A percentile compares a stretch with the other conserved stretches of the same genome.
Evolutionary conservation across 1,140 invertebrate species (phyloP).

Genomic region (Globodera ellingtonae): DNA sequence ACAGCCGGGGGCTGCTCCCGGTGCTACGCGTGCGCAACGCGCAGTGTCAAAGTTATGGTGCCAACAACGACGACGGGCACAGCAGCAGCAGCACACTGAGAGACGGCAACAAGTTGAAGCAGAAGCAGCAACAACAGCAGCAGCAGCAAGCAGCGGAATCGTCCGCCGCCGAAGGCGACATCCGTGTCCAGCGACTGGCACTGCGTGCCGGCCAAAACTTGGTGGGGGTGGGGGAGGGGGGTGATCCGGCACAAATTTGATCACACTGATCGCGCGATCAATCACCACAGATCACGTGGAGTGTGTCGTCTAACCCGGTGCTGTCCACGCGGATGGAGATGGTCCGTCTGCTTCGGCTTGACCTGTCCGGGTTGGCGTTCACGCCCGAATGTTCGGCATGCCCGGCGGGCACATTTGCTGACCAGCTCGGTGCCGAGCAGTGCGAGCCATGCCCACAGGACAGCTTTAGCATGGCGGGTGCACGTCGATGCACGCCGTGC

Average conservation of each 20-base stretch:
- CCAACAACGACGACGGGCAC: not conserved
- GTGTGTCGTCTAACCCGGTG: constrained; percentile 51
- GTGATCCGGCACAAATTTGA: not conserved
- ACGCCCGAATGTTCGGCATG: constrained; percentile 72
- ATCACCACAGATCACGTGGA: constrained; percentile 53
- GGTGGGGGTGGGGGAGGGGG: not conserved
- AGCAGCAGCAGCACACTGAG: not conserved
- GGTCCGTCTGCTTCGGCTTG: constrained; percentile 54
- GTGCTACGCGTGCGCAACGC: constrained; percentile 58
- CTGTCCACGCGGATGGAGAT: constrained; percentile 34
- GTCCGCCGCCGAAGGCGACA: constrained; percentile 48
- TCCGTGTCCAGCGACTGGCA: constrained; percentile 41
- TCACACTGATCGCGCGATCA: not conserved
- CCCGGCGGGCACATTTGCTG: constrained; percentile 69
- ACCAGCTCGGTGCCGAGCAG: constrained; percentile 65
- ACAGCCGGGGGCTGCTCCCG: constrained; percentile 47
- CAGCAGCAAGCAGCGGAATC: constrained; percentile 30
- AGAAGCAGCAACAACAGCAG: constrained; percentile 2
- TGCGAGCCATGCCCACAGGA: constrained; percentile 69
- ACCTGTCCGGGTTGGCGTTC: constrained; percentile 69
- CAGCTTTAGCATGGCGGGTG: constrained; percentile 67
- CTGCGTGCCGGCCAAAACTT: constrained; percentile 58
- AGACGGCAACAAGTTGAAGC: not conserved
- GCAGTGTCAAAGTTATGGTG: constrained; percentile 62
- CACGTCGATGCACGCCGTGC: constrained; percentile 68